Conservation (phyloP, 2,888 invertebrate genomes). For the Drosophila pseudotalamancana region DNA sequence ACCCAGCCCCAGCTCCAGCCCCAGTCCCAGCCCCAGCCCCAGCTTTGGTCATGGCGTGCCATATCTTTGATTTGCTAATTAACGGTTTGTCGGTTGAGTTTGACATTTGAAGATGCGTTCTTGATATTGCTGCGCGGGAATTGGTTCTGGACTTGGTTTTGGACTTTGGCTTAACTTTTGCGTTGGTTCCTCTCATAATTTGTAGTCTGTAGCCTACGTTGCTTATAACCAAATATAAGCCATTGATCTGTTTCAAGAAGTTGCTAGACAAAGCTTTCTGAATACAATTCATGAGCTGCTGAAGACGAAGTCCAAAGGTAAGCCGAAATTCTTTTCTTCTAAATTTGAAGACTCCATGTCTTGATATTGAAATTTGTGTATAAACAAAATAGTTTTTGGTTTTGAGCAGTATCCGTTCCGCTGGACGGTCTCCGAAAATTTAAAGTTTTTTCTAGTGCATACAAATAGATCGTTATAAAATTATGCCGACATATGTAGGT, state of each 20-base stretch:
- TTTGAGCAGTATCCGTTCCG: no score
- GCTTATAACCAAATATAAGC: slow-evolving; percentile 9
- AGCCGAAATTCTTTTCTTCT: no score
- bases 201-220: not conserved
- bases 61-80: slow-evolving; percentile 82
- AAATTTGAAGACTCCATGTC: no score
- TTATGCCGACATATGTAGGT: no score
- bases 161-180: slow-evolving; percentile 12
- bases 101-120: slow-evolving; percentile 82
- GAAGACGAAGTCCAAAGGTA: not conserved
- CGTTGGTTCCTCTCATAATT: slow-evolving; percentile 8
- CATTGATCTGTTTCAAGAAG: slow-evolving; percentile 9
- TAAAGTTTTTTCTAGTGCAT: no score
- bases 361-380: no score
- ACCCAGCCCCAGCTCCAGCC: not conserved
- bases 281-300: no score
- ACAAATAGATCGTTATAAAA: no score
- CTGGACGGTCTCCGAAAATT: no score
- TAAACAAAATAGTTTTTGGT: no score
- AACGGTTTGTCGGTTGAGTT: slow-evolving; percentile 82
- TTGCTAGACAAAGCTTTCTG: not conserved
- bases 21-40: not conserved
- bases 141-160: no score
- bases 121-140: slow-evolving; percentile 75
- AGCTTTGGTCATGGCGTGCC: slow-evolving; percentile 56